A percentile compares a stretch with the other conserved stretches of the same genome.
These are phyloP conservation scores for Taenioides sp. DNA, from an alignment of 2,797 vertebrate species.

Conservation along the genomic window DNA sequence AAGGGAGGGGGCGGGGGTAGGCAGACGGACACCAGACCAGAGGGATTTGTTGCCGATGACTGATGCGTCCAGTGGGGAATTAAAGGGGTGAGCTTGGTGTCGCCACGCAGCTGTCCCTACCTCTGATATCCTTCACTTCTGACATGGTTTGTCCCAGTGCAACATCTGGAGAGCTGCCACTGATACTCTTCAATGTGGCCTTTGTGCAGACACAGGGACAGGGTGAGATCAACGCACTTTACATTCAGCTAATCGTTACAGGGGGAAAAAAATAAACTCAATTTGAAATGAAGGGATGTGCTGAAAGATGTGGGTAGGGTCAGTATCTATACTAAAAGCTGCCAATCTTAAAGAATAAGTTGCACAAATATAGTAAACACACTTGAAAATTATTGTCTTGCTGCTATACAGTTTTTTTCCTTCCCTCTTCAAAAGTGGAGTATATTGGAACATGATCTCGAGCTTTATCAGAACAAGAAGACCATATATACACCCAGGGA, in stretches of 20 bases:
- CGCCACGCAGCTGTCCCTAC: slow-evolving; percentile 72
- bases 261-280: not conserved
- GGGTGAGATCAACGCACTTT: slow-evolving; percentile 31
- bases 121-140: slow-evolving; percentile 68
- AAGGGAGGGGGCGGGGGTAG: slow-evolving; percentile 12
- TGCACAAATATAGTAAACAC: not conserved
- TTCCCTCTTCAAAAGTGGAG: not conserved
- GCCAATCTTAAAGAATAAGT: not conserved
- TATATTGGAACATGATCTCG: not conserved
- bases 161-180: slow-evolving; percentile 77
- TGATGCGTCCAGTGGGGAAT: slow-evolving; percentile 68
- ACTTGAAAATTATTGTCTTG: not conserved
- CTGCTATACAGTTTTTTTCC: too few relatives aligned
- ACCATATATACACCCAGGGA: too few relatives aligned
- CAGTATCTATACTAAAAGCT: not conserved
- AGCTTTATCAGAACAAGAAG: too few relatives aligned
- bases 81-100: slow-evolving; percentile 48
- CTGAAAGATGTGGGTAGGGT: not conserved
- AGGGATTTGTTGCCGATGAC: slow-evolving; percentile 65
- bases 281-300: not conserved
- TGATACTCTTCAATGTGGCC: slow-evolving; percentile 39
- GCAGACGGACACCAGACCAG: slow-evolving; percentile 59
- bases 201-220: slow-evolving; percentile 52
- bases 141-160: slow-evolving; percentile 65
- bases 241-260: slow-evolving; percentile 30